phyloP scores from a whole-genome alignment of 1,140 invertebrate genomes.

The Campodea augens region DNA sequence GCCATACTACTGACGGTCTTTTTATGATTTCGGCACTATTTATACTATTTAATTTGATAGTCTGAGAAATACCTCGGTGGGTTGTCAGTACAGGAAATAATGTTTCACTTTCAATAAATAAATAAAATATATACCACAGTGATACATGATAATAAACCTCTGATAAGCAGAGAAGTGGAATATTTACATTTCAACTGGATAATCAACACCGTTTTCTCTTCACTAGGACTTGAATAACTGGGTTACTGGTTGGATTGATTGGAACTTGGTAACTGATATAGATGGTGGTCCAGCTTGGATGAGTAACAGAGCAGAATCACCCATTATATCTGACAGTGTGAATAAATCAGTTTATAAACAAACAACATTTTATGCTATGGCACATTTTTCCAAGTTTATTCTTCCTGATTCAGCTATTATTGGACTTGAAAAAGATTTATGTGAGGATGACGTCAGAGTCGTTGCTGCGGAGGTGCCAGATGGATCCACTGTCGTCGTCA shows the following conservation, averaged over 20 bases:
- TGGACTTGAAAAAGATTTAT: constrained; percentile 9
- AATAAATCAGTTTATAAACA: constrained; percentile 64
- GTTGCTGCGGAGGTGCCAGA: constrained; percentile 37
- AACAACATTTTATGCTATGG: constrained; percentile 69
- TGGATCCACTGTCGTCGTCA: constrained; percentile 31
- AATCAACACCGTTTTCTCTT: constrained; percentile 14
- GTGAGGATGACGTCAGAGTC: constrained; percentile 17
- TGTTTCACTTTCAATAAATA: too few species aligned
- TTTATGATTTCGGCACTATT: too few species aligned
- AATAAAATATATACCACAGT: too few species aligned
- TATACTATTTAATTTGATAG: too few species aligned
- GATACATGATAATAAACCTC: too few species aligned
- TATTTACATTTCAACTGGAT: constrained; percentile 13
- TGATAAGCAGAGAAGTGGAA: too few species aligned
- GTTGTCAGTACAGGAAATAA: too few species aligned
- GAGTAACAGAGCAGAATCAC: constrained; percentile 51
- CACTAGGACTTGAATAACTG: constrained; percentile 46
- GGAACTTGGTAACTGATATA: constrained; percentile 63
- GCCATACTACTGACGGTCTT: too few species aligned
- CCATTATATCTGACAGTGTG: constrained; percentile 49
- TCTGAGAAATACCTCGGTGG: too few species aligned
- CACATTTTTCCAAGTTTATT: constrained; percentile 71
- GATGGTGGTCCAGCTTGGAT: constrained; percentile 67
- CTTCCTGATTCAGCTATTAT: constrained; percentile 35
- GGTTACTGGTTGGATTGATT: constrained; percentile 64